A percentile compares a stretch with the other conserved stretches of the same genome.
phyloP scores from a whole-genome alignment of 2,797 vertebrate genomes.

The Anisognathus igniventris region DNA sequence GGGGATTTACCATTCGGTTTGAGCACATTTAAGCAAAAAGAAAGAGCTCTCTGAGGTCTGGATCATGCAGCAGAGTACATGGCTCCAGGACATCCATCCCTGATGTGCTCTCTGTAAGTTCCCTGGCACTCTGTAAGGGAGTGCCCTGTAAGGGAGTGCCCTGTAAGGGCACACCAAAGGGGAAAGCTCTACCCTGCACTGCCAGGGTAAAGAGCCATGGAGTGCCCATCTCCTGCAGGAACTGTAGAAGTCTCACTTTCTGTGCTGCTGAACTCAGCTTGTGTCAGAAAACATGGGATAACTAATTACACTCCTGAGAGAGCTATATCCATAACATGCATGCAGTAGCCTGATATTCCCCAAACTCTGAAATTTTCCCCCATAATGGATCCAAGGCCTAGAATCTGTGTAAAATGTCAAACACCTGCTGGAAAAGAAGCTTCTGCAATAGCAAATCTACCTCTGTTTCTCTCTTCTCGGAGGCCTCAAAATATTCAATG shows the following conservation, averaged over 20 bases:
- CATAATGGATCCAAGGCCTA: neutral
- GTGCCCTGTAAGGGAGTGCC: no score
- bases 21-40: neutral
- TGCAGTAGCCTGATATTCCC: neutral
- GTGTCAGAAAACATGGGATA: neutral
- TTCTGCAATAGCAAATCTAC: constrained; percentile 31
- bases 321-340: neutral
- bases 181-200: neutral
- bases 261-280: neutral
- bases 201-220: fast-evolving
- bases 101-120: neutral
- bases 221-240: neutral
- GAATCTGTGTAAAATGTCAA: neutral
- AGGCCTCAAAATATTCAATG: constrained; percentile 47
- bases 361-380: neutral
- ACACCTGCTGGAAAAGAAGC: neutral
- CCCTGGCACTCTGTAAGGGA: neutral
- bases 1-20: neutral
- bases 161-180: fast-evolving
- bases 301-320: neutral
- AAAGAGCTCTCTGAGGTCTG: neutral
- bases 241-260: neutral
- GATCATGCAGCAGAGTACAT: neutral
- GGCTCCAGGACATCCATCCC: neutral
- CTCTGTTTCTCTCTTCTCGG: neutral